Percentiles rank a stretch among this genome's conserved stretches.
These are phyloP conservation scores for Leptoclinus maculatus DNA, from an alignment of 2,797 vertebrate species.

Conservation along the genomic window DNA sequence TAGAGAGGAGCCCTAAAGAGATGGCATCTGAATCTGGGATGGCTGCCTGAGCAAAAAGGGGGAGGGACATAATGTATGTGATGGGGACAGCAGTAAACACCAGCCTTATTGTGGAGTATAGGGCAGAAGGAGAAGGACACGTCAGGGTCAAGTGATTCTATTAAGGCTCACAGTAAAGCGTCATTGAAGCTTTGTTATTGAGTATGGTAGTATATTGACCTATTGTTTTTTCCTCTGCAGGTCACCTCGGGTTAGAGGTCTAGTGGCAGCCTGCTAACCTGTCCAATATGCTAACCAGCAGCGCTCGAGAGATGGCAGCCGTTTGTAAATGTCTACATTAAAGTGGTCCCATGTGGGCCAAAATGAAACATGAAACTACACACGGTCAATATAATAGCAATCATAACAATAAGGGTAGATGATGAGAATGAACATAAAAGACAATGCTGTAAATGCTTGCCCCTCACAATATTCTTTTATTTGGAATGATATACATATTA, in stretches of 20 bases:
- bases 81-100: constrained; percentile 35
- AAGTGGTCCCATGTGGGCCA: not conserved
- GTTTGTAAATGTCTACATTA: constrained; percentile 11
- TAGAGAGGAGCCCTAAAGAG: constrained; percentile 73
- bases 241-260: constrained; percentile 39
- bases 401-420: not conserved
- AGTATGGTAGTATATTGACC: constrained; percentile 21
- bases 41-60: constrained; percentile 49
- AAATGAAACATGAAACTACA: not conserved
- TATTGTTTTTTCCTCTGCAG: constrained; percentile 11
- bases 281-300: constrained; percentile 18
- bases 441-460: not conserved
- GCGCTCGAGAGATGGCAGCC: constrained; percentile 7
- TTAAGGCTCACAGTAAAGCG: constrained; percentile 43
- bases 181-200: constrained; percentile 35
- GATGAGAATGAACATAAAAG: not conserved
- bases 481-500: not conserved
- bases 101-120: constrained; percentile 33
- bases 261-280: constrained; percentile 3
- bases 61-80: constrained; percentile 60
- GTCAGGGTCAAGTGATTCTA: constrained; percentile 53
- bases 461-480: not conserved
- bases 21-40: constrained; percentile 72
- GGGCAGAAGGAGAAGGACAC: constrained; percentile 34
- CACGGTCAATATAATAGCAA: not conserved